These are phyloP conservation scores for Notothenia coriiceps DNA, from an alignment of 2,113 vertebrate genomes.

Conservation along the genomic window DNA sequence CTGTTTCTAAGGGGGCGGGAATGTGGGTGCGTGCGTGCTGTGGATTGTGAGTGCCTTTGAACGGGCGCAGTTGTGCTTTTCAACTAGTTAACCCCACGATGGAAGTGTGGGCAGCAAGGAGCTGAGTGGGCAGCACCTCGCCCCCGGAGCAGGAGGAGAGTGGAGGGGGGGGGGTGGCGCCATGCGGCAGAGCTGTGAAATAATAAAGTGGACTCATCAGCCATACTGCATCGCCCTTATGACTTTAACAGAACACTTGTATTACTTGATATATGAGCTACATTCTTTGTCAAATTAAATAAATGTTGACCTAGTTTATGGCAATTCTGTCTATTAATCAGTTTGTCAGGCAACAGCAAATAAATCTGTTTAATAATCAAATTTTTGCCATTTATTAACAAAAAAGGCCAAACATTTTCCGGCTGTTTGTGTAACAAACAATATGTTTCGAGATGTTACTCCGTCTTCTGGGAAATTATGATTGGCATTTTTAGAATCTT, in stretches of 20 bases:
- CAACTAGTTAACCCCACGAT: conserved; percentile 34
- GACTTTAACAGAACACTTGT: conserved; percentile 13
- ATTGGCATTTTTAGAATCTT: neutral
- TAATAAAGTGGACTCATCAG: conserved; percentile 27
- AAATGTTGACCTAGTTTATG: neutral
- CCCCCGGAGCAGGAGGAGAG: conserved; percentile 3
- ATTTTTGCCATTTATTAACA: neutral
- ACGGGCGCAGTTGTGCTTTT: conserved; percentile 35
- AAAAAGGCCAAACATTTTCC: neutral
- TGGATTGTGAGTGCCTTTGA: conserved; percentile 11
- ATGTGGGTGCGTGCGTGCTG: conserved; percentile 27
- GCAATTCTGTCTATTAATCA: neutral
- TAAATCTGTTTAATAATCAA: neutral
- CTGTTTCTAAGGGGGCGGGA: conserved; percentile 15
- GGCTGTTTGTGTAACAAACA: neutral
- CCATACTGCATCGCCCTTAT: conserved; percentile 6
- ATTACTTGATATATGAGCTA: neutral
- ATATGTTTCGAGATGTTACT: neutral
- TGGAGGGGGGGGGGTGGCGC: conserved; percentile 16
- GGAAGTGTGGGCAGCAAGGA: conserved; percentile 34
- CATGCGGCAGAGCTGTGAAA: neutral
- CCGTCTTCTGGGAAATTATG: neutral
- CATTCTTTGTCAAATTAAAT: neutral
- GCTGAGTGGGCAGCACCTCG: conserved; percentile 35
- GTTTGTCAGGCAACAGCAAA: neutral